phyloP scores from a whole-genome alignment of 2,113 vertebrate genomes.

The Scophthalmus maximus region DNA sequence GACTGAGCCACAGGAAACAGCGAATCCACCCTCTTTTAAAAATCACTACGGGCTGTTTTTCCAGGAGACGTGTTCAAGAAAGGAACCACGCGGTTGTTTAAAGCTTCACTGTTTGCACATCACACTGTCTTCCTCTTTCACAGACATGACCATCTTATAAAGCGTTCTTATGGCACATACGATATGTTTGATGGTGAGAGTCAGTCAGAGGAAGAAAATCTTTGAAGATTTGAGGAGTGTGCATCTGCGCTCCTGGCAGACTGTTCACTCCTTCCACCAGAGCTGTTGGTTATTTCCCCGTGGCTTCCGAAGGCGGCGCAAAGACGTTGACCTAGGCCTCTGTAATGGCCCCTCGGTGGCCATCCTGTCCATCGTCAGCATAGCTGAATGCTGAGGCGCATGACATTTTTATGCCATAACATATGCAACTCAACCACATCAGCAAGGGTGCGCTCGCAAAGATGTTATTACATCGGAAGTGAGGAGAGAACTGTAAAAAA shows the following conservation, averaged over 20 bases:
- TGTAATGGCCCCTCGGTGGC: slow-evolving; percentile 67
- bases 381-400: slow-evolving; percentile 47
- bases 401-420: slow-evolving; percentile 71
- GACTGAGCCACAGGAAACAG: slow-evolving; percentile 36
- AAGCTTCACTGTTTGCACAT: slow-evolving; percentile 25
- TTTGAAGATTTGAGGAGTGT: slow-evolving; percentile 52
- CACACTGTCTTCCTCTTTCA: slow-evolving; percentile 21
- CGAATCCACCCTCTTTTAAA: slow-evolving; percentile 12
- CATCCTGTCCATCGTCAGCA: slow-evolving; percentile 62
- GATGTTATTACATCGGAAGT: slow-evolving; percentile 63
- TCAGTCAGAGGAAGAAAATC: slow-evolving; percentile 25
- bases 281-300: slow-evolving; percentile 40
- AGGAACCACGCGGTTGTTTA: slow-evolving; percentile 21
- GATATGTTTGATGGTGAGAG: slow-evolving; percentile 51
- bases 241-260: slow-evolving; percentile 48
- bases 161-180: slow-evolving; percentile 41
- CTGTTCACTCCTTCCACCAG: slow-evolving; percentile 27
- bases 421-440: slow-evolving; percentile 54
- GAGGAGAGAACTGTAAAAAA: slow-evolving; percentile 60
- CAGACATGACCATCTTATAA: slow-evolving; percentile 45
- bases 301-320: slow-evolving; percentile 43
- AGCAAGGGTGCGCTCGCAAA: slow-evolving; percentile 53
- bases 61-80: slow-evolving; percentile 10
- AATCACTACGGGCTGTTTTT: slow-evolving; percentile 12
- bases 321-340: slow-evolving; percentile 60